phyloP scores from a whole-genome alignment of 2,888 invertebrate species.

The Himalopsyche anomala region DNA sequence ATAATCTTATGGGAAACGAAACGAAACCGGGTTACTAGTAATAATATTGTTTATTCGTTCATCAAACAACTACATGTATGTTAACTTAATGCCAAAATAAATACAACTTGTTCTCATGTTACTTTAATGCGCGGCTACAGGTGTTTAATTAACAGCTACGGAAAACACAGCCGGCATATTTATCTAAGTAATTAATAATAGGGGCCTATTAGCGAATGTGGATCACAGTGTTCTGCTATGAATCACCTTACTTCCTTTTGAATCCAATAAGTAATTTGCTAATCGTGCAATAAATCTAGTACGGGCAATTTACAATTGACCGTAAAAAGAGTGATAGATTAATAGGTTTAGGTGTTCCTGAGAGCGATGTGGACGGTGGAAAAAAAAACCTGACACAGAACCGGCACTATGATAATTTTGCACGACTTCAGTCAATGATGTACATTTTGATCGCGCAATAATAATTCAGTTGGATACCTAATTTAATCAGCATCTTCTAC shows the following conservation, averaged over 20 bases:
- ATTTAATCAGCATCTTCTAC: too few relatives aligned
- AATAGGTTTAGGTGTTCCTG: slow-evolving; percentile 35
- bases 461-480: too few relatives aligned
- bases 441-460: too few relatives aligned
- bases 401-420: slow-evolving; percentile 3
- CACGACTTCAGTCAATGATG: not conserved
- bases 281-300: slow-evolving; percentile 38
- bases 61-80: not conserved
- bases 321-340: slow-evolving; percentile 32
- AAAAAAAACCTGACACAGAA: not conserved
- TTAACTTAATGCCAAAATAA: not conserved
- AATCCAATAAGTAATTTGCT: slow-evolving; percentile 29
- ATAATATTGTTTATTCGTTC: too few relatives aligned
- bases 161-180: not conserved
- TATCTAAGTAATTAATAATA: slow-evolving; percentile 3
- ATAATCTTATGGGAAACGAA: too few relatives aligned
- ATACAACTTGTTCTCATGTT: not conserved
- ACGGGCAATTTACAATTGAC: slow-evolving; percentile 43
- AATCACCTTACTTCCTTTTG: slow-evolving; percentile 18
- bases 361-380: not conserved
- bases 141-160: not conserved
- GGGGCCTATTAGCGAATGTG: not conserved
- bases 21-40: too few relatives aligned
- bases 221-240: slow-evolving; percentile 29
- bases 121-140: not conserved